Evolutionary conservation across 2,113 vertebrate genomes (phyloP).

Genomic region (Anser cygnoides): DNA sequence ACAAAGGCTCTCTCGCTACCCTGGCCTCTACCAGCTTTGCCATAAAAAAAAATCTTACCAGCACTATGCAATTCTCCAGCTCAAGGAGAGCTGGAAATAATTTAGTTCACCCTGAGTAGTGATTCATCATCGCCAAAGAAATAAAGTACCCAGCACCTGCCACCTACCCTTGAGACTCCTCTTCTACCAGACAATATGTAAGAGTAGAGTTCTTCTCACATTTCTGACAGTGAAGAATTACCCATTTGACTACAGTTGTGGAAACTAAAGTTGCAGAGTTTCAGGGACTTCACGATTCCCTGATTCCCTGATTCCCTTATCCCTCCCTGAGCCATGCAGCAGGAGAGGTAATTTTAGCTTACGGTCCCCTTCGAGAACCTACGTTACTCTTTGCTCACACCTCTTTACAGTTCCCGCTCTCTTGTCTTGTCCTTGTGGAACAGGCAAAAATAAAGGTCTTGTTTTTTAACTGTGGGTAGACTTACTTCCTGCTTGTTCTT

Average conservation of each 20-base stretch:
- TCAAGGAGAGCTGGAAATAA: background rate
- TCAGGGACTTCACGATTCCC: background rate
- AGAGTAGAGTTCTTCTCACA: background rate
- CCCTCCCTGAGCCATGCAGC: background rate
- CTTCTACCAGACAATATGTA: constrained; percentile 5
- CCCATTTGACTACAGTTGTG: background rate
- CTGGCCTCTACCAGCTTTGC: background rate
- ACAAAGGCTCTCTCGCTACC: background rate
- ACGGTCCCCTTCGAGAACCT: background rate
- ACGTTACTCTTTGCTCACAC: background rate
- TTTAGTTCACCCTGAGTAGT: background rate
- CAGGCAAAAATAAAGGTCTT: background rate
- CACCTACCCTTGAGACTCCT: constrained; percentile 26
- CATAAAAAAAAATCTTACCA: accelerated
- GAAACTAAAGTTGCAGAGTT: background rate
- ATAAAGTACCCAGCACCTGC: background rate
- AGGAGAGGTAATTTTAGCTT: background rate
- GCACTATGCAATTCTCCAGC: background rate
- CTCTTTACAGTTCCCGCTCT: background rate
- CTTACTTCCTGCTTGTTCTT: background rate
- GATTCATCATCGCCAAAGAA: constrained; percentile 25
- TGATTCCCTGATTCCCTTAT: background rate
- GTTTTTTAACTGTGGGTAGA: background rate
- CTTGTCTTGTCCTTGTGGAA: background rate
- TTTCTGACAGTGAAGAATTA: constrained; percentile 24